Conservation (phyloP, 2,888 invertebrate genomes). For the Dasypolia templi region DNA sequence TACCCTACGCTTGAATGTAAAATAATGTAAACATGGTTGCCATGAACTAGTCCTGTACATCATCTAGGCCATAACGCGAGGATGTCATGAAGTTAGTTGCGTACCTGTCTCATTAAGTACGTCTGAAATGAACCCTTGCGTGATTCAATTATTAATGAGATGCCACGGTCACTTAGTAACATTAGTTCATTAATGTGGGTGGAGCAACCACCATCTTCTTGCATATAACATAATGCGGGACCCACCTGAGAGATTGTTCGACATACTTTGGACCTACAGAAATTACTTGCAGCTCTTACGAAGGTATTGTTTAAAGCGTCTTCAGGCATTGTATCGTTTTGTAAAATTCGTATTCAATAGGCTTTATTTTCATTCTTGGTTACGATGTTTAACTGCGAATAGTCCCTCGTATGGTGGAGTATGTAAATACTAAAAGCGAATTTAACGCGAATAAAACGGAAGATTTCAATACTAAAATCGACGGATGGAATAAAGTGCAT, state of each 20-base stretch:
- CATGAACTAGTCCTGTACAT: slow-evolving; percentile 42
- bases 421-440: slow-evolving; percentile 63
- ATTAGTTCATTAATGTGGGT: slow-evolving; percentile 71
- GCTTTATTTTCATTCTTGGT: slow-evolving; percentile 29
- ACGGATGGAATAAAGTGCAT: slow-evolving; percentile 85
- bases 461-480: slow-evolving; percentile 84
- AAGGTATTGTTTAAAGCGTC: slow-evolving; percentile 26
- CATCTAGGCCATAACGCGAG: slow-evolving; percentile 61
- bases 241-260: slow-evolving; percentile 55
- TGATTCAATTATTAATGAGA: slow-evolving; percentile 76
- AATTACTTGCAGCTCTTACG: slow-evolving; percentile 44
- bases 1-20: slow-evolving; percentile 22
- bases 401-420: slow-evolving; percentile 32
- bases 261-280: slow-evolving; percentile 51
- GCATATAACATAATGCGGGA: slow-evolving; percentile 58
- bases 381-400: slow-evolving; percentile 25
- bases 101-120: slow-evolving; percentile 71
- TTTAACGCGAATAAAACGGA: slow-evolving; percentile 77
- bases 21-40: slow-evolving; percentile 19
- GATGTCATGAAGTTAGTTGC: slow-evolving; percentile 70
- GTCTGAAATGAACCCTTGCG: slow-evolving; percentile 72
- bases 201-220: slow-evolving; percentile 51
- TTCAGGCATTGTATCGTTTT: slow-evolving; percentile 23
- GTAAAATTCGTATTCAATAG: slow-evolving; percentile 8
- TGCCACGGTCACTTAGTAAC: slow-evolving; percentile 76